Evolutionary conservation across 2,797 vertebrate species (phyloP).

Genomic region (Tarsius wallacei): DNA sequence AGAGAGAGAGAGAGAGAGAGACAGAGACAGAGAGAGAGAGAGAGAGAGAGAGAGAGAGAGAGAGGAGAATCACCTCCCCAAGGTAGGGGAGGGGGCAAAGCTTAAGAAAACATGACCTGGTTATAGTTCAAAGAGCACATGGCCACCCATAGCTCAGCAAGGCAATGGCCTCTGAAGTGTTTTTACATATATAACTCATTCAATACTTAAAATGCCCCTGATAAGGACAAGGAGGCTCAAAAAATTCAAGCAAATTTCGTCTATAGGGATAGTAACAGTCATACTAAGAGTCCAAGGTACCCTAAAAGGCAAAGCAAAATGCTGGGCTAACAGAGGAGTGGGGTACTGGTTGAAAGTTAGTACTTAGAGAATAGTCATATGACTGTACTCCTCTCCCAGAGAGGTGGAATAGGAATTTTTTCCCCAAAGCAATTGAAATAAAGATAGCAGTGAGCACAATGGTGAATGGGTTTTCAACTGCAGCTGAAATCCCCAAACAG

Average conservation of each 20-base stretch:
- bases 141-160: no score
- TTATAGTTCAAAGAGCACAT: no score
- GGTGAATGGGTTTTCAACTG: background rate
- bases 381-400: background rate
- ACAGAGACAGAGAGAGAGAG: no score
- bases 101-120: no score
- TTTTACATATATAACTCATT: background rate
- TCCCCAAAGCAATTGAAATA: background rate
- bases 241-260: background rate
- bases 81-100: no score
- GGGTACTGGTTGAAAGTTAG: background rate
- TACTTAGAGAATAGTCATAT: background rate
- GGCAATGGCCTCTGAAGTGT: background rate
- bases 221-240: background rate
- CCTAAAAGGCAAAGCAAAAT: slow-evolving; percentile 45
- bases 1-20: no score
- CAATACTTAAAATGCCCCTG: background rate
- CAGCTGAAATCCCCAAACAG: background rate
- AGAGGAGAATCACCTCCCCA: no score
- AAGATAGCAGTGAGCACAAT: background rate
- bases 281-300: background rate
- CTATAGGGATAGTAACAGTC: background rate
- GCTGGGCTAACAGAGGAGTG: background rate
- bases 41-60: no score
- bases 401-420: background rate